These are phyloP conservation scores for Crax fasciolata DNA, from an alignment of 2,797 vertebrate species.

Conservation along the genomic window DNA sequence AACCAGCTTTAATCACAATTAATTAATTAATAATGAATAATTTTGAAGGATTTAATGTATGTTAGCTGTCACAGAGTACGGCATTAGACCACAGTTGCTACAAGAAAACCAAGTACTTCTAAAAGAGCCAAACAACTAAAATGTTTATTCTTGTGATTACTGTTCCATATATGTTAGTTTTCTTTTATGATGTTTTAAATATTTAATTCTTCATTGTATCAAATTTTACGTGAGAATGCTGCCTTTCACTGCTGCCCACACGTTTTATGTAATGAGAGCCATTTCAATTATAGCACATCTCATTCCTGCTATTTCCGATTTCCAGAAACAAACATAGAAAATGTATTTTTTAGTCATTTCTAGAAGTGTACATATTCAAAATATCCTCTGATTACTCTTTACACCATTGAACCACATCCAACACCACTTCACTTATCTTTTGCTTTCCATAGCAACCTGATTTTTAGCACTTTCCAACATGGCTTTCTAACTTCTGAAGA, in stretches of 20 bases:
- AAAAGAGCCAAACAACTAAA: not conserved
- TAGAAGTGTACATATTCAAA: not conserved
- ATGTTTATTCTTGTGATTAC: not conserved
- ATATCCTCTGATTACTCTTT: slow-evolving; percentile 8
- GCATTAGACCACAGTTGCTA: not conserved
- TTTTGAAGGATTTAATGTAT: slow-evolving; percentile 25
- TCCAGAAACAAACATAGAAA: not conserved
- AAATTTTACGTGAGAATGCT: not conserved
- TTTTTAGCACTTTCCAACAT: not conserved
- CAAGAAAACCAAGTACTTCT: slow-evolving; percentile 35
- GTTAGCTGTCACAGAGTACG: slow-evolving; percentile 25
- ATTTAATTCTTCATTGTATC: not conserved
- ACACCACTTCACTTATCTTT: not conserved
- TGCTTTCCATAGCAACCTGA: not conserved
- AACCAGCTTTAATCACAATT: not conserved
- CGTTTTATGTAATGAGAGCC: not conserved
- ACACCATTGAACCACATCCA: not conserved
- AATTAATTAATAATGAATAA: not conserved
- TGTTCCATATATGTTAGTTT: not conserved
- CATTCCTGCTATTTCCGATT: not conserved
- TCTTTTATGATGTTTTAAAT: slow-evolving; percentile 54
- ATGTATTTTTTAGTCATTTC: not conserved
- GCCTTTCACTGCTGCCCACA: not conserved
- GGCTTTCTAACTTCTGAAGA: not conserved
- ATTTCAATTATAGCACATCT: slow-evolving; percentile 12